A percentile compares a stretch with the other conserved stretches of the same genome.
Evolutionary conservation across 2,797 vertebrate species (phyloP).

Genomic region (Morelia viridis): DNA sequence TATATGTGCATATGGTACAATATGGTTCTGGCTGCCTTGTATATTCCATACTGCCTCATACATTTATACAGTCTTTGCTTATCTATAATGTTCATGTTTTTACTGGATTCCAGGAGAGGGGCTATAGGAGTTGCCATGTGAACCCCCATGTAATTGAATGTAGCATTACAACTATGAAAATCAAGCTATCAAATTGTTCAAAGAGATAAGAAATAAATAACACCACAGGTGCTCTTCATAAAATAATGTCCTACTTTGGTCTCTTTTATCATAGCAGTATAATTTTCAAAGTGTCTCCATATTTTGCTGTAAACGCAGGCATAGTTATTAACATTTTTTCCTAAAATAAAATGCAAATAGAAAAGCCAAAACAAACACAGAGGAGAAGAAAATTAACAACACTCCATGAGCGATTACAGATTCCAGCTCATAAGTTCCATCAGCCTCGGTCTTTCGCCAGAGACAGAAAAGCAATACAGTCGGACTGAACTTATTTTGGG

Average conservation of each 20-base stretch:
- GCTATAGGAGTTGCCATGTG: neutral
- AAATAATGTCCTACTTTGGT: neutral
- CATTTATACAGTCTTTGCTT: neutral
- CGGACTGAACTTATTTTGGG: conserved; percentile 40
- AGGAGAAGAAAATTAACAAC: conserved; percentile 25
- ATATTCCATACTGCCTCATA: neutral
- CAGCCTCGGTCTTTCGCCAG: conserved; percentile 52
- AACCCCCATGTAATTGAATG: neutral
- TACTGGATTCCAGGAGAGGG: neutral
- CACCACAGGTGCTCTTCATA: neutral
- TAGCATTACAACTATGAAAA: neutral
- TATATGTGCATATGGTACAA: neutral
- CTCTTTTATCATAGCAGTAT: neutral
- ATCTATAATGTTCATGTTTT: neutral
- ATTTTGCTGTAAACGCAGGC: conserved; percentile 17
- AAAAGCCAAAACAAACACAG: conserved; percentile 32
- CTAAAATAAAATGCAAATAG: conserved; percentile 11
- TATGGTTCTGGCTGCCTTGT: neutral
- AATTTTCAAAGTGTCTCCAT: conserved; percentile 35
- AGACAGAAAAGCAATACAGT: conserved; percentile 39
- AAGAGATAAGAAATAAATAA: neutral
- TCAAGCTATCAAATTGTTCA: neutral
- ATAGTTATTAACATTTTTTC: conserved; percentile 34
- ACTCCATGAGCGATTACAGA: conserved; percentile 41
- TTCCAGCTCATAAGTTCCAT: conserved; percentile 35